A percentile compares a stretch with the other conserved stretches of the same genome.
These are phyloP conservation scores for Colletes collaris DNA, from an alignment of 2,888 invertebrate species.

Conservation along the genomic window DNA sequence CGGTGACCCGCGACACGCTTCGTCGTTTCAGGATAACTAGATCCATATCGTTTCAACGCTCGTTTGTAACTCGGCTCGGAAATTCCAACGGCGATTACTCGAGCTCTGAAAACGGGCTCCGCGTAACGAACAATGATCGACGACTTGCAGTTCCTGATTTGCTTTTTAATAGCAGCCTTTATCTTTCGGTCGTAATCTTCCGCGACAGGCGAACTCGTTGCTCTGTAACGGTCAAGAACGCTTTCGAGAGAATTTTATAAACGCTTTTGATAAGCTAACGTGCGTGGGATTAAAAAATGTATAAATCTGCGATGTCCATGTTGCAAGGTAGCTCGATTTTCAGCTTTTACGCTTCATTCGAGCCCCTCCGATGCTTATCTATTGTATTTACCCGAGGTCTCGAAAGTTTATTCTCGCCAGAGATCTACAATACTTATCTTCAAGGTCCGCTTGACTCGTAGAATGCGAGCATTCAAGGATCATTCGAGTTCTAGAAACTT, in stretches of 20 bases:
- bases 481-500: neutral
- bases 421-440: too few relatives aligned
- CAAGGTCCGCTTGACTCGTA: neutral
- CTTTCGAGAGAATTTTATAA: too few relatives aligned
- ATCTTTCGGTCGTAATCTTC: too few relatives aligned
- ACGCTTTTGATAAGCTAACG: too few relatives aligned
- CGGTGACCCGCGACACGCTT: slow-evolving; percentile 63
- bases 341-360: neutral
- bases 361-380: too few relatives aligned
- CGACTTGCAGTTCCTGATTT: slow-evolving; percentile 22
- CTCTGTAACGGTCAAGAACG: too few relatives aligned
- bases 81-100: slow-evolving; percentile 45
- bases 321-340: neutral
- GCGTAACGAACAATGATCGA: slow-evolving; percentile 54
- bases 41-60: slow-evolving; percentile 58
- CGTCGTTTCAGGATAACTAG: slow-evolving; percentile 59
- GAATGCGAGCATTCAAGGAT: neutral
- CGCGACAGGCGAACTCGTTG: too few relatives aligned
- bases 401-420: too few relatives aligned
- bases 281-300: too few relatives aligned
- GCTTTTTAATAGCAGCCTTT: too few relatives aligned
- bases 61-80: slow-evolving; percentile 51
- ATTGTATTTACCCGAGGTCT: too few relatives aligned
- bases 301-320: too few relatives aligned
- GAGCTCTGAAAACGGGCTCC: slow-evolving; percentile 20